A percentile compares a stretch with the other conserved stretches of the same genome.
Evolutionary conservation across 2,888 invertebrate species (phyloP).

Genomic region (Melinaea marsaeus): DNA sequence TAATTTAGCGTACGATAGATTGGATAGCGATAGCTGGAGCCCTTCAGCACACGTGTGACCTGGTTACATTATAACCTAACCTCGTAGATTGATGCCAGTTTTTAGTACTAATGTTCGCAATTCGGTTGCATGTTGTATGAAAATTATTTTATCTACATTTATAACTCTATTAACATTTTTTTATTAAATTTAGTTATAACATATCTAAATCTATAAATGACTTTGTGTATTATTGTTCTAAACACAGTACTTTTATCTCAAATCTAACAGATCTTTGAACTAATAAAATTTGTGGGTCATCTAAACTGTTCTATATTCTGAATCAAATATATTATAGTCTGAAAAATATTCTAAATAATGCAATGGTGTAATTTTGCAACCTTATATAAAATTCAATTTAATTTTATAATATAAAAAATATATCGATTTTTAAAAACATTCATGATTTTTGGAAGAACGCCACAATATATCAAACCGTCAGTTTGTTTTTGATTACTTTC

Average conservation of each 20-base stretch:
- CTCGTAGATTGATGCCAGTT: conserved; percentile 39
- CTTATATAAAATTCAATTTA: no score
- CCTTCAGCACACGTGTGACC: conserved; percentile 50
- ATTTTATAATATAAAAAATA: conserved; percentile 20
- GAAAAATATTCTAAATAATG: no score
- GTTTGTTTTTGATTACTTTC: conserved; percentile 29
- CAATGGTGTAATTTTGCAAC: no score
- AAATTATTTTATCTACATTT: no score
- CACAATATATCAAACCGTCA: conserved; percentile 35
- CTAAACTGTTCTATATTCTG: background rate
- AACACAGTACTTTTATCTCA: background rate
- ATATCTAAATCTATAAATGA: background rate
- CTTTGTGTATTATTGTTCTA: no score
- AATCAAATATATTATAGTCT: background rate
- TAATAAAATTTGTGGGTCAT: background rate
- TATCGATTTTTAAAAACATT: conserved; percentile 31
- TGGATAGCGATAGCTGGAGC: conserved; percentile 29
- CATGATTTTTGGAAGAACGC: conserved; percentile 46
- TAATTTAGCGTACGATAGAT: no score
- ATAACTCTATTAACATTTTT: background rate
- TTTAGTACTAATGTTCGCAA: no score
- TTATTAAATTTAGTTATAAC: background rate
- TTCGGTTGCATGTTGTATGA: no score
- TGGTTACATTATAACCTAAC: conserved; percentile 31
- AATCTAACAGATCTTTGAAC: conserved; percentile 2